phyloP scores from a whole-genome alignment of 2,797 vertebrate genomes.

The Hoplostethus mediterraneus region DNA sequence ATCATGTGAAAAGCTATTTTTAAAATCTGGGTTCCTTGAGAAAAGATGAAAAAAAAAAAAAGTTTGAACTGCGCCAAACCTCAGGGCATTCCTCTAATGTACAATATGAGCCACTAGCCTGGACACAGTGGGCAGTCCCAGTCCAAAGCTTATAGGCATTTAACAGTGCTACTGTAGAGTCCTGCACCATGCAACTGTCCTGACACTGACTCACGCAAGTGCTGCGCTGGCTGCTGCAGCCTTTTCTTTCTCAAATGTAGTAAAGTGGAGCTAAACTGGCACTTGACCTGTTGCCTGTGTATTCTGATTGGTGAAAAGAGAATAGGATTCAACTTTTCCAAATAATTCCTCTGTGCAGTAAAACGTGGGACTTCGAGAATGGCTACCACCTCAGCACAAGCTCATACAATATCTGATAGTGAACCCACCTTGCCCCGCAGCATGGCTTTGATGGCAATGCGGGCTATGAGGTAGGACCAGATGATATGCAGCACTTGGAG shows the following conservation, averaged over 20 bases:
- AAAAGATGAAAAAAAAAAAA: no score
- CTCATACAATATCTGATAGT: background rate
- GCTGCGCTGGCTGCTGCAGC: background rate
- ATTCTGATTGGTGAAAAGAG: background rate
- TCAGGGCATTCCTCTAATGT: background rate
- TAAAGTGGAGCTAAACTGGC: constrained; percentile 28
- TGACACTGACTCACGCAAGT: no score
- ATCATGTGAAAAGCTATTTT: background rate
- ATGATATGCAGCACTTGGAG: constrained; percentile 92
- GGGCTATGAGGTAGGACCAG: constrained; percentile 96
- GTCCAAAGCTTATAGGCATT: background rate
- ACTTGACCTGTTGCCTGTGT: background rate
- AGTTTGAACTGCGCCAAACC: background rate
- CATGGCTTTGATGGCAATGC: constrained; percentile 92
- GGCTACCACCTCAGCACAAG: background rate
- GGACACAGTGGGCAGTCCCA: background rate
- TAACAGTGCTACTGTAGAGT: background rate
- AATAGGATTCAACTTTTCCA: no score
- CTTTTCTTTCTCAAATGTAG: background rate
- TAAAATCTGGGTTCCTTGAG: no score
- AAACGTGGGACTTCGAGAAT: background rate
- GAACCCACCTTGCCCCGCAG: constrained; percentile 92
- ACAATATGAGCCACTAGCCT: background rate
- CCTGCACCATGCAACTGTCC: no score
- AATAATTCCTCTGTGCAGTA: background rate